Conservation (phyloP, 2,113 vertebrate genomes). For the Silurus asotus region DNA sequence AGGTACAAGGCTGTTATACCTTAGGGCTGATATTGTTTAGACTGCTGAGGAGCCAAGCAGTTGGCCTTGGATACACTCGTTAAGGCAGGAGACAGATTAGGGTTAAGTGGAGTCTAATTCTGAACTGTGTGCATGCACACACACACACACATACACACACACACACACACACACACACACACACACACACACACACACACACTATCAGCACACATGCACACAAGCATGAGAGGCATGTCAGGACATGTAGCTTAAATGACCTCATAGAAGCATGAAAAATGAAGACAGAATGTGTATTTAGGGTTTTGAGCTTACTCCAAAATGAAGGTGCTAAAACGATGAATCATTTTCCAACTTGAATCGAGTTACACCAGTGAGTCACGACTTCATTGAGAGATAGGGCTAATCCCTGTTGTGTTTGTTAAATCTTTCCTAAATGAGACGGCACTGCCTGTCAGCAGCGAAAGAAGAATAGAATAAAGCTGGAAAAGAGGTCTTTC, state of each 20-base stretch:
- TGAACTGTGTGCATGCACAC: conserved; percentile 15
- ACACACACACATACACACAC: conserved; percentile 30
- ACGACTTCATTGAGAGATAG: conserved; percentile 21
- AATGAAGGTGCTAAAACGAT: conserved; percentile 51
- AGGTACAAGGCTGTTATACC: neutral
- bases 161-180: conserved; percentile 31
- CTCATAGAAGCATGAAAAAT: conserved; percentile 31
- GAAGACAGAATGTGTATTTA: neutral
- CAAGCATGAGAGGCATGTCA: conserved; percentile 41
- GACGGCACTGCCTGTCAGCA: neutral
- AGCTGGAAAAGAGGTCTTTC: conserved; percentile 21
- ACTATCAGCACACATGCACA: neutral
- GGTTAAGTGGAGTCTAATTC: conserved; percentile 20
- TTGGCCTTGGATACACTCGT: conserved; percentile 48
- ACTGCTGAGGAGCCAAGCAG: conserved; percentile 27
- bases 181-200: neutral
- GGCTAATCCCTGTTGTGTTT: conserved; percentile 17
- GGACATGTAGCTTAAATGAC: conserved; percentile 42
- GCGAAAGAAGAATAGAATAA: neutral
- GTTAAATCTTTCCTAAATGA: neutral
- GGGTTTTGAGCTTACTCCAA: conserved; percentile 4
- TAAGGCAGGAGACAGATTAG: conserved; percentile 34
- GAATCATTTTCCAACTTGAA: conserved; percentile 63
- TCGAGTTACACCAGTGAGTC: conserved; percentile 52
- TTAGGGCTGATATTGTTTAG: conserved; percentile 45